phyloP scores from a whole-genome alignment of 2,113 vertebrate genomes.

The Ranitomeya variabilis region DNA sequence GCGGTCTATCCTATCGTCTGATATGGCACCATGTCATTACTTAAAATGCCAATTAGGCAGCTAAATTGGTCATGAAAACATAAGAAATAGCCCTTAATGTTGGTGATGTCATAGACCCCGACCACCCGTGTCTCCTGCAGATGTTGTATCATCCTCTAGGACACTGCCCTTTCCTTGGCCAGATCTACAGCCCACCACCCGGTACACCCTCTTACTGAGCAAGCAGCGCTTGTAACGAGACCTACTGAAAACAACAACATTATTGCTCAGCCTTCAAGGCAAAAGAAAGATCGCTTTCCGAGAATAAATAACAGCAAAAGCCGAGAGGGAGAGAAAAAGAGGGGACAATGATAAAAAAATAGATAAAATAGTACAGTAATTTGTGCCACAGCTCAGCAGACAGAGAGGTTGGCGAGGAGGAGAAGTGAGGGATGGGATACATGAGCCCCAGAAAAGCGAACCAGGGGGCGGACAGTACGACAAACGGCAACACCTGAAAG shows the following conservation, averaged over 20 bases:
- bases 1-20: background rate
- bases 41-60: background rate
- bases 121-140: slow-evolving; percentile 18
- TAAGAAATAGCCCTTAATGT: background rate
- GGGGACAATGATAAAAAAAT: background rate
- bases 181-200: background rate
- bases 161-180: slow-evolving; percentile 11
- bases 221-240: background rate
- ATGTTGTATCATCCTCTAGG: slow-evolving; percentile 38
- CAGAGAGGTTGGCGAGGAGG: background rate
- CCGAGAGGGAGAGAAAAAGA: background rate
- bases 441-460: background rate
- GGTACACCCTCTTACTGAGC: background rate
- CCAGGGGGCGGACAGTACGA: background rate
- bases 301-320: background rate
- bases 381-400: background rate
- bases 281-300: slow-evolving; percentile 8
- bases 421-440: background rate
- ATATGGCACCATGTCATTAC: background rate
- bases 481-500: background rate
- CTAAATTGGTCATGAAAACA: background rate
- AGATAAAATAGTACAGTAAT: background rate
- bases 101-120: background rate
- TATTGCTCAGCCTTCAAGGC: slow-evolving; percentile 2
- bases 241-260: background rate